A percentile compares a stretch with the other conserved stretches of the same genome.
phyloP scores from a whole-genome alignment of 2,888 invertebrate genomes.

The Reticulitermes lucifugus region DNA sequence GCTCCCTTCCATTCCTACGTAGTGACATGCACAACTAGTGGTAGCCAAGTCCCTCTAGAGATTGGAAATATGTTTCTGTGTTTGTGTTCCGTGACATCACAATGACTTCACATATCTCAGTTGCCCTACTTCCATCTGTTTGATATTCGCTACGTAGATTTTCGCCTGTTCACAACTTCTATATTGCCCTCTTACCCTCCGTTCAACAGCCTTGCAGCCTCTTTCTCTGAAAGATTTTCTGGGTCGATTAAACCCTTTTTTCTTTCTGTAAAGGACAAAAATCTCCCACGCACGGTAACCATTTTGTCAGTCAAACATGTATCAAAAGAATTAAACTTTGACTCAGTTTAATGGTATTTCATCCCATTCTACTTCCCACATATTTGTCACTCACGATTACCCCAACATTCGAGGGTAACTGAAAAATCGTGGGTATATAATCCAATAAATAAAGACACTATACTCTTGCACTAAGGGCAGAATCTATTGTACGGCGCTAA shows the following conservation, averaged over 20 bases:
- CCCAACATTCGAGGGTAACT: too few relatives aligned
- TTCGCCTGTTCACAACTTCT: conserved; percentile 34
- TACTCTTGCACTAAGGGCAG: too few relatives aligned
- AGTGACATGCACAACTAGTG: background rate
- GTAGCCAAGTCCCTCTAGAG: background rate
- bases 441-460: too few relatives aligned
- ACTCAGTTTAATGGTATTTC: too few relatives aligned
- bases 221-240: background rate
- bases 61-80: conserved; percentile 9
- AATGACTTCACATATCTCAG: background rate
- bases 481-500: too few relatives aligned
- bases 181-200: conserved; percentile 15
- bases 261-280: too few relatives aligned
- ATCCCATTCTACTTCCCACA: too few relatives aligned
- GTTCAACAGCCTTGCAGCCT: background rate
- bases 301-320: too few relatives aligned
- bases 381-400: too few relatives aligned
- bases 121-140: background rate
- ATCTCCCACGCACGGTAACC: too few relatives aligned
- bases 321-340: too few relatives aligned
- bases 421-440: too few relatives aligned
- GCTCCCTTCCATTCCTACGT: background rate
- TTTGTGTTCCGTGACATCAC: background rate
- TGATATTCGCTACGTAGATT: conserved; percentile 4
- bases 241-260: background rate